Conservation (phyloP, 2,113 vertebrate species). For the Pollachius pollachius region DNA sequence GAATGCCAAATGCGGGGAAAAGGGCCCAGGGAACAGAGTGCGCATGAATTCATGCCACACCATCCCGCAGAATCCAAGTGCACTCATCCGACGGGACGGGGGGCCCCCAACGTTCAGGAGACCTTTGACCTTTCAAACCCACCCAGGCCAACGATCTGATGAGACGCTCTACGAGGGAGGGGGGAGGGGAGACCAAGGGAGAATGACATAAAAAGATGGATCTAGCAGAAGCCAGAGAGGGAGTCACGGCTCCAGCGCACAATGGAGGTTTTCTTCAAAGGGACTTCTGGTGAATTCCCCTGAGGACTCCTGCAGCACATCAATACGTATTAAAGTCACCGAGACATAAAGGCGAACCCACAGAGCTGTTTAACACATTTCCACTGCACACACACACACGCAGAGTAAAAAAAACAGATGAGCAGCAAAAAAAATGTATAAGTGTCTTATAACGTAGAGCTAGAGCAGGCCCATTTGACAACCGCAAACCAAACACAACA, state of each 20-base stretch:
- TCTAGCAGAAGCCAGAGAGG: constrained; percentile 5
- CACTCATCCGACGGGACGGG: constrained; percentile 49
- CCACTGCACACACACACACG: constrained; percentile 15
- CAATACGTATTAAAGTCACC: constrained; percentile 55
- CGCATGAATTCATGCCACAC: constrained; percentile 41
- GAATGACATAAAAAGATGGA: not conserved
- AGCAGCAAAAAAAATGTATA: constrained; percentile 34
- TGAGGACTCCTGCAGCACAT: constrained; percentile 27
- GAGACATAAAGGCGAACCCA: constrained; percentile 34
- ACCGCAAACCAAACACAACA: constrained; percentile 39
- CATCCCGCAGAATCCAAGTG: constrained; percentile 39
- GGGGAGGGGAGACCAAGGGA: too few relatives aligned
- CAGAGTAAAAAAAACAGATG: constrained; percentile 34
- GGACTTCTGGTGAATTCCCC: constrained; percentile 26
- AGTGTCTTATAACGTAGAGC: constrained; percentile 45
- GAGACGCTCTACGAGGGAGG: constrained; percentile 24
- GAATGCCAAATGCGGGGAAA: constrained; percentile 38
- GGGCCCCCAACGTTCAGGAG: constrained; percentile 34
- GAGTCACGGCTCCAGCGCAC: constrained; percentile 4
- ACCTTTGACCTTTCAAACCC: constrained; percentile 54
- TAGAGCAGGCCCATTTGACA: constrained; percentile 36
- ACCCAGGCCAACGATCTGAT: constrained; percentile 59
- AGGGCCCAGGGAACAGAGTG: constrained; percentile 44
- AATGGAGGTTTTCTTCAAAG: constrained; percentile 20
- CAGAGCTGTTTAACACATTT: constrained; percentile 35